These are phyloP conservation scores for Sitophilus oryzae DNA, from an alignment of 1,140 invertebrate species.

Conservation along the genomic window DNA sequence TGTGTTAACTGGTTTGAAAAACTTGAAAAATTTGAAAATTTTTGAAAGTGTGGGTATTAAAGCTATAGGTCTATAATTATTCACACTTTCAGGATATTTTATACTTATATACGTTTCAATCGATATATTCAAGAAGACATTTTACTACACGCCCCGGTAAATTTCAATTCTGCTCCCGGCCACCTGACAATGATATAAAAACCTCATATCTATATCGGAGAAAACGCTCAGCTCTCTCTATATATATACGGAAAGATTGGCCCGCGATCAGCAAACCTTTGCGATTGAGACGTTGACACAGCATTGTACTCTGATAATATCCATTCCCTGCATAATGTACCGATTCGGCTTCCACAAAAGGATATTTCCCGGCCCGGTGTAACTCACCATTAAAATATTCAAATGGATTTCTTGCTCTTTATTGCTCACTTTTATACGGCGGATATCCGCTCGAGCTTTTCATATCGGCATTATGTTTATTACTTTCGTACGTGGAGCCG, in stretches of 20 bases:
- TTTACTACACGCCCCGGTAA: not conserved
- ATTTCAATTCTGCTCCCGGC: slow-evolving; percentile 16
- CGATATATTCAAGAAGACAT: too few relatives aligned
- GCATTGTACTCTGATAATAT: slow-evolving; percentile 38
- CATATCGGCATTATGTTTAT: slow-evolving; percentile 25
- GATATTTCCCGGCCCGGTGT: slow-evolving; percentile 27
- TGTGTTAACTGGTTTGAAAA: too few relatives aligned
- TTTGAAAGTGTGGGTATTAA: too few relatives aligned
- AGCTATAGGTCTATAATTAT: too few relatives aligned
- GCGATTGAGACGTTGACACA: slow-evolving; percentile 38
- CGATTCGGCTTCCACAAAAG: slow-evolving; percentile 30
- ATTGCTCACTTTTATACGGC: slow-evolving; percentile 19
- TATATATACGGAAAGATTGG: slow-evolving; percentile 32
- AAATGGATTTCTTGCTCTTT: slow-evolving; percentile 29
- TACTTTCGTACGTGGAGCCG: slow-evolving; percentile 11
- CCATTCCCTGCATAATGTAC: slow-evolving; percentile 38
- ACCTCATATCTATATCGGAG: slow-evolving; percentile 31
- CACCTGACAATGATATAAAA: slow-evolving; percentile 33
- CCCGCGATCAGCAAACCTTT: slow-evolving; percentile 35
- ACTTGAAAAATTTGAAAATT: too few relatives aligned
- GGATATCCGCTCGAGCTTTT: slow-evolving; percentile 17
- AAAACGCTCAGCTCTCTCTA: too few relatives aligned
- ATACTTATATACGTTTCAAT: too few relatives aligned
- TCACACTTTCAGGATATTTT: too few relatives aligned
- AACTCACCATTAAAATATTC: slow-evolving; percentile 33